These are phyloP conservation scores for Henricia sp. DNA, from an alignment of 53 echinoderm and acorn worm species.

Conservation along the genomic window DNA sequence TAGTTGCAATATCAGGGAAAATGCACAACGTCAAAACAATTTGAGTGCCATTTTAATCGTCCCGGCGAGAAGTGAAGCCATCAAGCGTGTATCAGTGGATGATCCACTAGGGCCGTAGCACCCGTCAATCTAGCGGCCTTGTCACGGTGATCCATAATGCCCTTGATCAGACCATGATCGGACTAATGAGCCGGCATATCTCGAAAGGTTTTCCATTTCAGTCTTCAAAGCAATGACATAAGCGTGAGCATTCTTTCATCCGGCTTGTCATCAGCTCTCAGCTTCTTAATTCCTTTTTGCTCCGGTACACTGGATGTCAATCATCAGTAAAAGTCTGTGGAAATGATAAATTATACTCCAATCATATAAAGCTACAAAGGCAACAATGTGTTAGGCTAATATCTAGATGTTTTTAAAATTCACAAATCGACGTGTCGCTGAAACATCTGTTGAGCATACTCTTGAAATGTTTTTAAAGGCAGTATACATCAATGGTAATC, in stretches of 20 bases:
- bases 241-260: neutral
- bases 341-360: neutral
- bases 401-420: no score
- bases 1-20: no score
- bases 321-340: neutral
- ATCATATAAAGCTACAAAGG: neutral
- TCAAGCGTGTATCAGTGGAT: neutral
- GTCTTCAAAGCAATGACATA: neutral
- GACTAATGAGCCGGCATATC: slow-evolving; percentile 5
- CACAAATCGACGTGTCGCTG: no score
- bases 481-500: no score
- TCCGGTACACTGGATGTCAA: neutral
- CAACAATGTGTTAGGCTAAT: no score
- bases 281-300: neutral
- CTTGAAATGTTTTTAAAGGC: no score
- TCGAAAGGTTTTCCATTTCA: neutral
- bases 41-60: slow-evolving; percentile 8
- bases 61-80: neutral
- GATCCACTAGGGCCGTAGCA: neutral
- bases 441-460: no score
- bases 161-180: no score
- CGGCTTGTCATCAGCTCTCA: neutral
- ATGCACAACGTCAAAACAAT: slow-evolving; percentile 5
- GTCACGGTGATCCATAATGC: slow-evolving; percentile 2
- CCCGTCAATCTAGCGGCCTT: slow-evolving; percentile 22